Base-by-base conservation (phyloP, 2,797 vertebrate species). In the Sternotherus odoratus region DNA sequence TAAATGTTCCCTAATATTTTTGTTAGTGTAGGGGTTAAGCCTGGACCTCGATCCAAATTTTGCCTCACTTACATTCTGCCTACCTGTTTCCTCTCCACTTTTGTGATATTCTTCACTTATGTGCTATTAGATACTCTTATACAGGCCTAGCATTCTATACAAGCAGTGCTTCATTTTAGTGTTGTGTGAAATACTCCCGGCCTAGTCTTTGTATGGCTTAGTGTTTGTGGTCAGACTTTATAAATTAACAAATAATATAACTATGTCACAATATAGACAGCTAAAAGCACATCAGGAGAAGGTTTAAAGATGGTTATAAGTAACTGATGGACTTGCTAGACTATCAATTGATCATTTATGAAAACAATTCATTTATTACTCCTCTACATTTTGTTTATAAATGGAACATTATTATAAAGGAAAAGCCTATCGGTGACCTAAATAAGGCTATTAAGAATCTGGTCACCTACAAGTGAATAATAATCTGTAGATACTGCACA, bases 311-410 rank as follows among this genome's bases (percentile, higher is more conserved):
- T 36, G 5, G 24, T 79, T 8, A 81, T 74, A 60, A 57, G 6
- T 60, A 90, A 79, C 60, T 28, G 83, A 50, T 57, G 17, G 53
- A 82, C 78, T 81, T 60, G 17, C 77, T 90, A 6, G 50, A 57
- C 49, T 85, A 82, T 84, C 0, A 39, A 46, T 46, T 28, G 72
- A 46, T 28, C 26, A 48, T 75, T 74, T 46, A 26, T 46, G 6
- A 46, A 43, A 43, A 48, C 26, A 8, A 16, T 21, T 74, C 23
- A 48, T 77, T 19, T 57, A 82, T 46, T 81, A 83, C 86, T 78
- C 75, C 57, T 92, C 88, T 85, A 85, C 84, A 87, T 90, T 91
- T 88, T 91, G 82, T 75, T 87, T 57, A 72, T 50, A 93, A 94
- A 93, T 54, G 75, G 6, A 80, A 16, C 11, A 1, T 78, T n/a